Evolutionary conservation across 2,113 vertebrate species (phyloP).

Genomic region (Harpagus bidentatus): DNA sequence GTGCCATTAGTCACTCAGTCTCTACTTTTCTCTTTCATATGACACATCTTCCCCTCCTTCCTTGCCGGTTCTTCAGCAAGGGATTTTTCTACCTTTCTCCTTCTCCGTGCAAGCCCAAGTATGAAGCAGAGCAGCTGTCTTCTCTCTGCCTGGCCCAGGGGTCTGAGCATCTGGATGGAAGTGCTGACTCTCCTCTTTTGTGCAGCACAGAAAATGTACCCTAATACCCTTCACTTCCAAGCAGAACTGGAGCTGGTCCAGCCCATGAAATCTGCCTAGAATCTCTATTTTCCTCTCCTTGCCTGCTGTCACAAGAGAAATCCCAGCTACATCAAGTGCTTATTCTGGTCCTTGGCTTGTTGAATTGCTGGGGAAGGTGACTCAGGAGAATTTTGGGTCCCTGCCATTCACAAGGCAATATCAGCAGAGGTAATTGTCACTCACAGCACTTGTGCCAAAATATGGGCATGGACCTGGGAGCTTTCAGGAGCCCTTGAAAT

Average conservation of each 20-base stretch:
- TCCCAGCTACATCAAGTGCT: constrained; percentile 46
- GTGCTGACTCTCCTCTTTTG: constrained; percentile 36
- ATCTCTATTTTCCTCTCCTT: constrained; percentile 55
- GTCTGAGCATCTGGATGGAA: constrained; percentile 45
- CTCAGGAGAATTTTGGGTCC: constrained; percentile 37
- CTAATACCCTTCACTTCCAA: constrained; percentile 57
- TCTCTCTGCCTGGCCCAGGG: constrained; percentile 17
- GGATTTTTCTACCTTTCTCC: not conserved
- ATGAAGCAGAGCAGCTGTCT: constrained; percentile 25
- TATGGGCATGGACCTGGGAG: not conserved
- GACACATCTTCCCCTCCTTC: not conserved
- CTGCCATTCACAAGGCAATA: constrained; percentile 38
- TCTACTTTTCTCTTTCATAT: not conserved
- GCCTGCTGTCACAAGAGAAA: constrained; percentile 53
- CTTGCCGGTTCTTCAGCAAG: not conserved
- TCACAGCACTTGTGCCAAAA: constrained; percentile 7
- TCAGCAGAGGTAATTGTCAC: constrained; percentile 6
- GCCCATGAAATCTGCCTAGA: constrained; percentile 54
- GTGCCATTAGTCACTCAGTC: not conserved
- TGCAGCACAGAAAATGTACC: constrained; percentile 16
- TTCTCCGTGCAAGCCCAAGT: not conserved
- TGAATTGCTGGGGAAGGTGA: constrained; percentile 43
- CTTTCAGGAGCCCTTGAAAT: constrained; percentile 25
- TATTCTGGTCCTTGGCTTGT: constrained; percentile 38
- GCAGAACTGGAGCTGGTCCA: constrained; percentile 53